phyloP scores from a whole-genome alignment of 2,888 invertebrate genomes.

The Mycalesis mineus region DNA sequence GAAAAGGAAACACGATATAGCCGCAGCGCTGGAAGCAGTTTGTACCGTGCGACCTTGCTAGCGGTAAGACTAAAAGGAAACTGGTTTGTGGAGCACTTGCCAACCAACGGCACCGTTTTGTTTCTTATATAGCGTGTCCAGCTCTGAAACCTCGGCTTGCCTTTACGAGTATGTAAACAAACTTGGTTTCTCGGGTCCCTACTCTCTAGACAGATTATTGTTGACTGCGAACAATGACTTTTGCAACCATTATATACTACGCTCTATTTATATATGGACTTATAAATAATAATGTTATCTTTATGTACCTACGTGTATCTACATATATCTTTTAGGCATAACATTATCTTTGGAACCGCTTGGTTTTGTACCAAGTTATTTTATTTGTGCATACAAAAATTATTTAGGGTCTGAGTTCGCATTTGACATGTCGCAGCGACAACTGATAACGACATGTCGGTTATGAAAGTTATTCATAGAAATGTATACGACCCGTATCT shows the following conservation, averaged over 20 bases:
- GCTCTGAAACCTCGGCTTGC: background rate
- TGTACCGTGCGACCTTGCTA: conserved; percentile 32
- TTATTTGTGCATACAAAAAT: too few species aligned
- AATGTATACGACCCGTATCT: too few species aligned
- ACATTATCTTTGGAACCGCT: too few species aligned
- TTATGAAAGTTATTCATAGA: too few species aligned
- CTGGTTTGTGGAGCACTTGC: conserved; percentile 41
- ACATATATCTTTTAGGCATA: too few species aligned
- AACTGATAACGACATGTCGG: too few species aligned
- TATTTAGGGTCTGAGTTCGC: too few species aligned
- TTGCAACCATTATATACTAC: background rate
- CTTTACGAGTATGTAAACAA: conserved; percentile 4
- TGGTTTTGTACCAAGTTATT: too few species aligned
- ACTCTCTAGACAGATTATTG: conserved; percentile 3
- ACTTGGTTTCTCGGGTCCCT: background rate
- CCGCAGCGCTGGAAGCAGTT: conserved; percentile 17
- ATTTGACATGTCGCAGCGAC: too few species aligned
- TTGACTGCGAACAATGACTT: background rate
- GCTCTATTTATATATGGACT: background rate
- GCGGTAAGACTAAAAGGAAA: conserved; percentile 34
- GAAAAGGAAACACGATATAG: conserved; percentile 14
- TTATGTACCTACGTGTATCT: too few species aligned
- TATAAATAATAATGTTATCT: background rate
- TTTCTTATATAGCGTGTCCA: conserved; percentile 34
- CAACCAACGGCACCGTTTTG: conserved; percentile 42